phyloP scores from a whole-genome alignment of 2,888 invertebrate species.

The Allacma fusca region DNA sequence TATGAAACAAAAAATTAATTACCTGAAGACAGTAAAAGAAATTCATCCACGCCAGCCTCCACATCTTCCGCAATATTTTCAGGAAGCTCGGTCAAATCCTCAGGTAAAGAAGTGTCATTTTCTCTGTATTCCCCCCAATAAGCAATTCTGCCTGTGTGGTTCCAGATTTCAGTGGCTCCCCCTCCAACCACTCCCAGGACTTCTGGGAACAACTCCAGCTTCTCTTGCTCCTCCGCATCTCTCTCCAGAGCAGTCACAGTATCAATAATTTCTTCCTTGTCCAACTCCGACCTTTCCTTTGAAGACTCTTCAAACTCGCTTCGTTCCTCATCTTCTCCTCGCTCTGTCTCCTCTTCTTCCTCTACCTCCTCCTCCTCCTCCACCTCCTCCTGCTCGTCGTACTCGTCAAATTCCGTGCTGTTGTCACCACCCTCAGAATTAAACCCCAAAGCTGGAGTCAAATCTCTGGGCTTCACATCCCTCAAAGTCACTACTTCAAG shows the following conservation, averaged over 20 bases:
- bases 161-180: no score
- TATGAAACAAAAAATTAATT: background rate
- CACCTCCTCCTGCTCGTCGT: background rate
- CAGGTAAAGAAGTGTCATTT: background rate
- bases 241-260: constrained; percentile 50
- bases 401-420: background rate
- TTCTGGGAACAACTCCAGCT: constrained; percentile 43
- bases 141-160: background rate
- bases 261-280: constrained; percentile 46
- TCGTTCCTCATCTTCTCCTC: background rate
- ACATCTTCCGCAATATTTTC: constrained; percentile 56
- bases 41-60: constrained; percentile 56
- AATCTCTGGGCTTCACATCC: no score
- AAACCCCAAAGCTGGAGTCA: no score
- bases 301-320: no score
- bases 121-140: background rate
- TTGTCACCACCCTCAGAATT: no score
- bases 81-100: constrained; percentile 37
- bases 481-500: no score
- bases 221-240: constrained; percentile 51
- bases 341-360: background rate
- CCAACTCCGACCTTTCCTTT: background rate
- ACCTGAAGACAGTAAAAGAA: constrained; percentile 49
- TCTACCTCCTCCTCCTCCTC: background rate
- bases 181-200: constrained; percentile 48